Base-by-base conservation (phyloP, 2,888 invertebrate genomes). In the Amblyjoppa fuscipennis region DNA sequence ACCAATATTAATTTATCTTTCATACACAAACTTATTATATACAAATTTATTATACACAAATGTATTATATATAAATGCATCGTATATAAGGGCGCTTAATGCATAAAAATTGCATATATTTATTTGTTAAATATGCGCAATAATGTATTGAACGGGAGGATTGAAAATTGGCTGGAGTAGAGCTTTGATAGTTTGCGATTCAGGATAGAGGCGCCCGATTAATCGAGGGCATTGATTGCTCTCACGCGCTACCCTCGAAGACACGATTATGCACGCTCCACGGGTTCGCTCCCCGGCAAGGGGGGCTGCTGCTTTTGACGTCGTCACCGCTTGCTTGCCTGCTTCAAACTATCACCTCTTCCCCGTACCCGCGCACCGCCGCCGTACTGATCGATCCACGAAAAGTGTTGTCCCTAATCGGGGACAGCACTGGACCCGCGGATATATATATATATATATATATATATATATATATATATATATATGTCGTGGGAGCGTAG, bases 191-290 rank as follows among this genome's bases (percentile, higher is more conserved):
- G 80, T 85, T 68, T 28, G 61, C 70, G 87, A 85, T 85, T 45
- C 68, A 45, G 31, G 16, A 31, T 31, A 34, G 64, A 53, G 90
- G 90, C 87, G 87, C 87, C 87, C 88, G 88, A 89, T 89, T 91
- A 92, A 91, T 91, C 90, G 90, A 90, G 89, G 89, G 88, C 89
- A 88, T 89, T 90, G 90, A 91, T 91, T 90, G 90, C 88, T 88
- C 88, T 87, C 84, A 86, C 81, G 77, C 80, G 85, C 85, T 74
- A 76, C 74, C 70, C 79, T 34, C 89, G 88, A 92, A 92, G 91
- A 90, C 88, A 88, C 90, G 90, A 92, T 92, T 92, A 92, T 92
- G 89, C 89, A 91, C 88, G 90, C 90, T 89, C 87, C 82, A 89
- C 88, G 88, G 89, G 88, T 90, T 88, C 86, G 88, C 88, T 88